Evolutionary conservation across 1,140 invertebrate genomes (phyloP), one percentile per base, ranked within the genome.

Genomic region (Drosophila azteca): DNA sequence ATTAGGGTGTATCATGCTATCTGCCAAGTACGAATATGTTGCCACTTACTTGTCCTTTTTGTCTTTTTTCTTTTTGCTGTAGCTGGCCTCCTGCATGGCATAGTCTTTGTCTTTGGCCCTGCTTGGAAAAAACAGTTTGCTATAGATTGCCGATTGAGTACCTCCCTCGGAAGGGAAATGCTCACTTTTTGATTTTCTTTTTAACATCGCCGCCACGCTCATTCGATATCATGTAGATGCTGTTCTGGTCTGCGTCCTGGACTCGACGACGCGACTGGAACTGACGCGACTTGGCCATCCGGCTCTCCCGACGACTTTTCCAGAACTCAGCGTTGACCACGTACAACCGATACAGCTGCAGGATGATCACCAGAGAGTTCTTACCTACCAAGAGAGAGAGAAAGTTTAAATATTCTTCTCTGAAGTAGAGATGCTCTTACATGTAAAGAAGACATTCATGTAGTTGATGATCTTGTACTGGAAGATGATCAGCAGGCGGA

Each of bases 381-480:
- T 97, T 97, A 79, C 95, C 97, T 71, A 94, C 94, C 91, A 2
- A 26, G 95, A 85, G 95, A 0, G 9, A 11, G 17, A 29, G 7
- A 17, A 0, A 0, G 6, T 1, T 20, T 20, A 7, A 0, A 0
- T 2, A 41, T 3, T 20, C 5, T 0, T 35, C 3, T 11, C n/a
- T 50, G 50, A 29, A 20, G 50, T 20, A 2, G 13, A 39, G 26
- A 0, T 35, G 41, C 3, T 31, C 90, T 97, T 96, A 91, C 96
- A 97, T 0, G 97, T 98, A 92, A 98, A 98, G 91, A 98, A 98
- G 52, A 98, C 95, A 79, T 98, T 98, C 95, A 97, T 97, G 87
- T 98, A 98, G 79, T 96, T 97, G 50, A 98, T 95, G 17, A 98
- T 97, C 61, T 95, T 94, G 87, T 97, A 98, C 73, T 97, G 95